Evolutionary conservation across 2,888 invertebrate genomes (phyloP).

Genomic region (Liodrosophila aerea): DNA sequence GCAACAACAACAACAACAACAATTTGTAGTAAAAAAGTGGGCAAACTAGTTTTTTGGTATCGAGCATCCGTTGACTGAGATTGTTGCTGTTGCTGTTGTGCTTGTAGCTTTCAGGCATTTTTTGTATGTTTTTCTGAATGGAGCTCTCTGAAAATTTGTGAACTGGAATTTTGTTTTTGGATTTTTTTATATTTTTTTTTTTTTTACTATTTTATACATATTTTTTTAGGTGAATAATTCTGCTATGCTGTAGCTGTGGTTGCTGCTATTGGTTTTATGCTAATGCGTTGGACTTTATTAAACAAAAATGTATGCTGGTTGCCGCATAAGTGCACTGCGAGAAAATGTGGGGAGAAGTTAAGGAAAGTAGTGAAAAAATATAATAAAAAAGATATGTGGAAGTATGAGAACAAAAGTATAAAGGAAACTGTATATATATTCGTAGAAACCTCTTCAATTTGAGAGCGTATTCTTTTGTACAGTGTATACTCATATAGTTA

Average conservation of each 20-base stretch:
- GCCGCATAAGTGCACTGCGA: conserved; percentile 20
- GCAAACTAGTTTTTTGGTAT: conserved; percentile 79
- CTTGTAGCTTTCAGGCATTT: conserved; percentile 52
- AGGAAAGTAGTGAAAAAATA: too few species aligned
- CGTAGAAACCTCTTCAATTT: too few species aligned
- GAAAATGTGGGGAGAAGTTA: too few species aligned
- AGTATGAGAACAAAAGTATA: too few species aligned
- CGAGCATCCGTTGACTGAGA: conserved; percentile 75
- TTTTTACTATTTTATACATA: conserved; percentile 47
- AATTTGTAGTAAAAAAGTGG: conserved; percentile 65
- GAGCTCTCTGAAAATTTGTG: conserved; percentile 57
- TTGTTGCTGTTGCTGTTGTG: conserved; percentile 44
- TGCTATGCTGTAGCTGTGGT: conserved; percentile 36
- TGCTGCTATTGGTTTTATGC: conserved; percentile 50
- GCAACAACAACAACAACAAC: conserved; percentile 27
- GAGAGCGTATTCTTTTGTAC: too few species aligned
- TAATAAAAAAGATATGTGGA: too few species aligned
- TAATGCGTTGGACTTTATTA: conserved; percentile 48
- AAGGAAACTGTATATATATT: too few species aligned
- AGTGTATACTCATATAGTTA: too few species aligned
- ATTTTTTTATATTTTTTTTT: conserved; percentile 59
- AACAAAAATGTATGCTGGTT: conserved; percentile 38
- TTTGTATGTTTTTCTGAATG: conserved; percentile 60
- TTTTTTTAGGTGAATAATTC: conserved; percentile 24
- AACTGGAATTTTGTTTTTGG: conserved; percentile 64